phyloP scores from a whole-genome alignment of 2,113 vertebrate genomes.

The Gymnarchus niloticus region DNA sequence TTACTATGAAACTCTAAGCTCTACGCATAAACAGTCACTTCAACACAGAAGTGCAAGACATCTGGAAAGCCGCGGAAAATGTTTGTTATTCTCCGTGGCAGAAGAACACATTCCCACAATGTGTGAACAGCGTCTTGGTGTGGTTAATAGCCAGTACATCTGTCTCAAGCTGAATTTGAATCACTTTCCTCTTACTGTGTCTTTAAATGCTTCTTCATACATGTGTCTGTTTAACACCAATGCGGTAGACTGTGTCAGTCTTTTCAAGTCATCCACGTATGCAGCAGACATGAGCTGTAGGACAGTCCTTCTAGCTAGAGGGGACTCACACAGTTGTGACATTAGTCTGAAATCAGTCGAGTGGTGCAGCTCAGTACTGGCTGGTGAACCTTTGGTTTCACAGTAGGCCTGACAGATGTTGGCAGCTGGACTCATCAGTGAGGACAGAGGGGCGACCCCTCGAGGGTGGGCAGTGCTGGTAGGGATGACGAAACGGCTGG shows the following conservation, averaged over 20 bases:
- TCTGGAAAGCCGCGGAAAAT: background rate
- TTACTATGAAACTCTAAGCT: background rate
- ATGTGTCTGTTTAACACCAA: background rate
- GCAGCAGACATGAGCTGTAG: no score
- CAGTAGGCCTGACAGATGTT: background rate
- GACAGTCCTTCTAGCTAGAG: background rate
- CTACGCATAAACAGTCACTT: background rate
- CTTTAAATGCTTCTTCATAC: background rate
- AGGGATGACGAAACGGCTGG: background rate
- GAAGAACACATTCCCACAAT: background rate
- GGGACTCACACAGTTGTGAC: background rate
- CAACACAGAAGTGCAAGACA: background rate
- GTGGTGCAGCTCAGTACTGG: background rate
- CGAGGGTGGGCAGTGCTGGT: background rate
- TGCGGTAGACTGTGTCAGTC: background rate
- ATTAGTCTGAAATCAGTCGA: background rate
- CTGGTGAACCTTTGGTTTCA: background rate
- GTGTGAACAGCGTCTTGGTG: background rate
- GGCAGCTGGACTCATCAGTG: background rate
- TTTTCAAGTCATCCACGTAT: background rate
- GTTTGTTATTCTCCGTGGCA: background rate
- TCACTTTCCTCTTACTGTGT: background rate
- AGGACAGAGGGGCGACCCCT: background rate
- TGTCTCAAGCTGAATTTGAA: background rate
- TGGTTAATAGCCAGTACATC: background rate